Conservation (phyloP, 2,113 vertebrate genomes). For the Mustelus asterias region DNA sequence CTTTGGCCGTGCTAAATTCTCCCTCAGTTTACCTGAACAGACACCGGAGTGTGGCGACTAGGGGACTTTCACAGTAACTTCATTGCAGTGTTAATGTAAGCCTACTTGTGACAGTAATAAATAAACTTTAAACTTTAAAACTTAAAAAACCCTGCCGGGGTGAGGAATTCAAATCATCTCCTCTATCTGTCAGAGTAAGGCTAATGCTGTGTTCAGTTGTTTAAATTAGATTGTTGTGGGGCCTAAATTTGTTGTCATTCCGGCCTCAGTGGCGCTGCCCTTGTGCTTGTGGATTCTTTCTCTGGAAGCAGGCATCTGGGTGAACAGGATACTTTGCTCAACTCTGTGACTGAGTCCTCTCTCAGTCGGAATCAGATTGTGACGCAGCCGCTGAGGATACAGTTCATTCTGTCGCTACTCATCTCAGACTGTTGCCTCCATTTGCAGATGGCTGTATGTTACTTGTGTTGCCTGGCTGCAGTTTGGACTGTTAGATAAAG, state of each 20-base stretch:
- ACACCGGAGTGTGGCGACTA: no score
- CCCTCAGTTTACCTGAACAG: no score
- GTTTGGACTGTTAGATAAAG: neutral
- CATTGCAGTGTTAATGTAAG: no score
- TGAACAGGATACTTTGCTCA: neutral
- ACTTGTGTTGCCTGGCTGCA: neutral
- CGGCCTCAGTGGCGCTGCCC: neutral
- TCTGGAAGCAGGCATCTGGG: neutral
- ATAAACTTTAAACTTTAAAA: no score
- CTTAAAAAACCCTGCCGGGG: no score
- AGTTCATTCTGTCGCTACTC: neutral
- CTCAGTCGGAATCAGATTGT: neutral
- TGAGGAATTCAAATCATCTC: neutral
- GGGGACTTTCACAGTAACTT: no score
- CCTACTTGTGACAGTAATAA: no score
- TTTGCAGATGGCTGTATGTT: neutral
- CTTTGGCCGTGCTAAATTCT: no score
- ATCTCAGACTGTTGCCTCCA: neutral
- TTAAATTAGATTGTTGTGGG: neutral
- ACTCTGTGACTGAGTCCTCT: neutral
- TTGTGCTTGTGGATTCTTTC: neutral
- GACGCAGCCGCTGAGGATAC: neutral
- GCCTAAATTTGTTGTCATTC: neutral
- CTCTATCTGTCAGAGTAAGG: neutral
- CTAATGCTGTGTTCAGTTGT: neutral